Evolutionary conservation across 2,797 vertebrate genomes (phyloP).

Genomic region (Anabacerthia variegaticeps): DNA sequence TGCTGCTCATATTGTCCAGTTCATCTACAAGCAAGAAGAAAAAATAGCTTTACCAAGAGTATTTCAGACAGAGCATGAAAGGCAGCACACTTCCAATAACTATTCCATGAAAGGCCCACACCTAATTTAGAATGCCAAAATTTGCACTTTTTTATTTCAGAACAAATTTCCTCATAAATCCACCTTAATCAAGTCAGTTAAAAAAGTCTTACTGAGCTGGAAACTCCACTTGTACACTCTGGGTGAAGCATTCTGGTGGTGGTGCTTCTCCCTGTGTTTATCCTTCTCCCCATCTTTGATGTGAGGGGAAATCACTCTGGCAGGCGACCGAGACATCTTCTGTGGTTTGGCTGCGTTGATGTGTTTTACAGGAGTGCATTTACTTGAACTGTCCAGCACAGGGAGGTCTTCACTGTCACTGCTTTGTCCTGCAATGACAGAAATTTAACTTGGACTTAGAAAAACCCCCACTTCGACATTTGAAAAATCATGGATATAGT

Average conservation of each 20-base stretch:
- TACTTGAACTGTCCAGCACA: conserved; percentile 81
- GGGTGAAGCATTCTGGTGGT: conserved; percentile 81
- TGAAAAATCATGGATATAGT: rapidly evolving
- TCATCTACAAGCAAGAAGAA: conserved; percentile 76
- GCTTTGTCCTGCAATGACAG: conserved; percentile 86
- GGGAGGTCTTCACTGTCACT: conserved; percentile 94
- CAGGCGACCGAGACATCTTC: conserved; percentile 85
- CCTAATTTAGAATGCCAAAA: not conserved
- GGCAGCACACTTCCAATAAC: not conserved
- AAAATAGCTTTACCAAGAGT: not conserved
- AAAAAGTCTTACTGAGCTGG: conserved; percentile 84
- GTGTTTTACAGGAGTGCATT: conserved; percentile 86
- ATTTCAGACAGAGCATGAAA: not conserved
- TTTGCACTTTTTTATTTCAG: not conserved
- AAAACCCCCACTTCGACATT: not conserved
- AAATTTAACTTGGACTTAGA: not conserved
- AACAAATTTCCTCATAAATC: not conserved
- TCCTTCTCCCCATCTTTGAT: conserved; percentile 88
- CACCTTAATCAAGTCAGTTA: not conserved
- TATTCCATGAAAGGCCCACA: not conserved
- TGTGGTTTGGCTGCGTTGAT: conserved; percentile 82
- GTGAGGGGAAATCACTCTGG: conserved; percentile 78
- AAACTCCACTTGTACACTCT: conserved; percentile 95
- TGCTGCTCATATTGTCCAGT: conserved; percentile 91
- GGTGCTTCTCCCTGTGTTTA: conserved; percentile 89